phyloP scores from a whole-genome alignment of 1,140 invertebrate species.

The Mercenaria mercenaria region DNA sequence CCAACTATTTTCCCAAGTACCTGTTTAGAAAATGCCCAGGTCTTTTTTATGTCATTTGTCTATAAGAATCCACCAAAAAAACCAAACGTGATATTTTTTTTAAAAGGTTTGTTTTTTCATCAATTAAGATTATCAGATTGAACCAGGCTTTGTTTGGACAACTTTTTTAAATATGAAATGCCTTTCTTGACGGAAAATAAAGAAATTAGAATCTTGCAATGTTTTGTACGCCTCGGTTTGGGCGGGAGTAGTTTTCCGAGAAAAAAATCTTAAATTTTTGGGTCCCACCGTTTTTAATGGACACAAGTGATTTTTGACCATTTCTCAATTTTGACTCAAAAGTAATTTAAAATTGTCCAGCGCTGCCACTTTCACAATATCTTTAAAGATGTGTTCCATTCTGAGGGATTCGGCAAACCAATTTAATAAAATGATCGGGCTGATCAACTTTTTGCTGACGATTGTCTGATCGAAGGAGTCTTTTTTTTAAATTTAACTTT shows the following conservation, averaged over 20 bases:
- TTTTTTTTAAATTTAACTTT: not conserved
- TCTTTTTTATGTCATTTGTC: conserved; percentile 63
- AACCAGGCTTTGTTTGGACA: conserved; percentile 52
- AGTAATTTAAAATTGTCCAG: conserved; percentile 34
- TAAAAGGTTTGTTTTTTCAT: conserved; percentile 41
- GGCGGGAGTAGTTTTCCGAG: conserved; percentile 38
- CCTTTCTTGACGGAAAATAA: conserved; percentile 16
- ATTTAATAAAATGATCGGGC: not conserved
- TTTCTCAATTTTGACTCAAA: conserved; percentile 52
- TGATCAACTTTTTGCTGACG: too few species aligned
- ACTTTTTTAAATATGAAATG: conserved; percentile 32
- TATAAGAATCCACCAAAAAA: conserved; percentile 40
- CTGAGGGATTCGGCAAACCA: not conserved
- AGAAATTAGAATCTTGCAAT: conserved; percentile 27
- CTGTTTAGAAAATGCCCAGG: conserved; percentile 33
- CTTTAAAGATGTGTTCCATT: not conserved
- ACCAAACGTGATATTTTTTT: conserved; percentile 42
- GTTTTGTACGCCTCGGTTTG: conserved; percentile 39
- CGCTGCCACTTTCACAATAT: not conserved
- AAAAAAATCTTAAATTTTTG: conserved; percentile 40
- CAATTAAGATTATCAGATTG: conserved; percentile 50
- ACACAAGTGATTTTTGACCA: not conserved
- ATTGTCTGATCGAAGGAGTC: not conserved
- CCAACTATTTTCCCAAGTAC: conserved; percentile 42
- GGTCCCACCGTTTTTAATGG: conserved; percentile 51